A percentile compares a stretch with the other conserved stretches of the same genome.
Evolutionary conservation across 2,797 vertebrate species (phyloP).

Genomic region (Microchirus variegatus): DNA sequence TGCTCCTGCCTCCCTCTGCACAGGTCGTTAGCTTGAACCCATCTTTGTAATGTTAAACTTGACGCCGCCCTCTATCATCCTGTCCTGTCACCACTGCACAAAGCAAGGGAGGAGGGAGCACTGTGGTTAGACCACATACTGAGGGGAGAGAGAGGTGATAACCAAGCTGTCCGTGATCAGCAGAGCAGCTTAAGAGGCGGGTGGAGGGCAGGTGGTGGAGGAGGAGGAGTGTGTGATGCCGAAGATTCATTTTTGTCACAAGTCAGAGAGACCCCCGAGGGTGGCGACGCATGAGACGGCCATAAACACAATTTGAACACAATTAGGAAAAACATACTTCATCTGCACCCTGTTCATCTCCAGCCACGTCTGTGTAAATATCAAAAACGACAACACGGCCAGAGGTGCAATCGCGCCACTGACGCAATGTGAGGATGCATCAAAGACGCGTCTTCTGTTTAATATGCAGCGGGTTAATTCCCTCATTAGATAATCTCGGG

Average conservation of each 20-base stretch:
- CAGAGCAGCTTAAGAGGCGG: conserved; percentile 25
- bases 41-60: conserved; percentile 30
- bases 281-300: neutral
- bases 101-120: conserved; percentile 3
- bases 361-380: conserved; percentile 13
- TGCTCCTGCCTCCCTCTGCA: conserved; percentile 9
- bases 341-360: conserved; percentile 9
- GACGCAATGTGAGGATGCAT: conserved; percentile 21
- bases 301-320: conserved; percentile 14
- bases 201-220: conserved; percentile 6
- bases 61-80: conserved; percentile 52
- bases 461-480: conserved; percentile 42
- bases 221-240: conserved; percentile 24
- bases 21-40: conserved; percentile 8
- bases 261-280: conserved; percentile 12
- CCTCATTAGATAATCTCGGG: conserved; percentile 50
- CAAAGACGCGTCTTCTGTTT: conserved; percentile 4
- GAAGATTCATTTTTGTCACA: conserved; percentile 47
- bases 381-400: conserved; percentile 42
- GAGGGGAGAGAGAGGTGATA: conserved; percentile 27
- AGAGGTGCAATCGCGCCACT: conserved; percentile 30
- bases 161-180: conserved; percentile 32
- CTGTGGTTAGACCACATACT: conserved; percentile 8
- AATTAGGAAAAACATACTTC: neutral
- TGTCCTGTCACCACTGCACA: conserved; percentile 37